Percentiles rank a stretch among this genome's conserved stretches.
Conservation (phyloP, 2,113 vertebrate species). For the Xiphorhynchus elegans region DNA sequence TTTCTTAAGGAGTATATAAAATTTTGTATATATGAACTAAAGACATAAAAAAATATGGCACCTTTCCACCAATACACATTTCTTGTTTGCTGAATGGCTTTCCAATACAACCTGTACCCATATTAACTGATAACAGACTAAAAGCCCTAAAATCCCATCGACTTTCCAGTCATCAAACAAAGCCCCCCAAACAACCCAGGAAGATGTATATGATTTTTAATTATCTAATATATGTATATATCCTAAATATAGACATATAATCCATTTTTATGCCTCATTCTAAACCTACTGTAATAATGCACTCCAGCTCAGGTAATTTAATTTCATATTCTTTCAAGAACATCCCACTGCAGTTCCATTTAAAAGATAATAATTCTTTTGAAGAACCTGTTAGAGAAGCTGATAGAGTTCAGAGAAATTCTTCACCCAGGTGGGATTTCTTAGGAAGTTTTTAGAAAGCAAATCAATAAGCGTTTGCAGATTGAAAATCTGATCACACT, state of each 20-base stretch:
- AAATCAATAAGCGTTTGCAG: slow-evolving; percentile 22
- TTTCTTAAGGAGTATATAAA: not conserved
- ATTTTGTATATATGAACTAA: not conserved
- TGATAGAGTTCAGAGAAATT: not conserved
- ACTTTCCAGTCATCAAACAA: not conserved
- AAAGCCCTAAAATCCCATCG: not conserved
- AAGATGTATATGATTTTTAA: not conserved
- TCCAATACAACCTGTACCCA: not conserved
- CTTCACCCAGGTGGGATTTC: not conserved
- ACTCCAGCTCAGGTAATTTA: not conserved
- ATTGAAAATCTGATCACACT: slow-evolving; percentile 35
- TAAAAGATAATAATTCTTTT: slow-evolving; percentile 9
- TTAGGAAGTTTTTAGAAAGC: slow-evolving; percentile 37
- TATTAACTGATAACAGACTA: not conserved
- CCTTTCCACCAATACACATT: not conserved
- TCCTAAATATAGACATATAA: not conserved
- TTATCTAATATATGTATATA: not conserved
- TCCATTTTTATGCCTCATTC: not conserved
- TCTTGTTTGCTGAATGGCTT: not conserved
- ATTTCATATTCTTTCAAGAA: slow-evolving; percentile 1
- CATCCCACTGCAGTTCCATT: not conserved
- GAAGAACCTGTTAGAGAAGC: not conserved
- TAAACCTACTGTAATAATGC: not conserved
- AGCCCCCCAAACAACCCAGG: not conserved
- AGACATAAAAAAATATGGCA: not conserved